Conservation (phyloP, 35 echinoderm and acorn worm species). For the Hemicentrotus pulcherrimus region DNA sequence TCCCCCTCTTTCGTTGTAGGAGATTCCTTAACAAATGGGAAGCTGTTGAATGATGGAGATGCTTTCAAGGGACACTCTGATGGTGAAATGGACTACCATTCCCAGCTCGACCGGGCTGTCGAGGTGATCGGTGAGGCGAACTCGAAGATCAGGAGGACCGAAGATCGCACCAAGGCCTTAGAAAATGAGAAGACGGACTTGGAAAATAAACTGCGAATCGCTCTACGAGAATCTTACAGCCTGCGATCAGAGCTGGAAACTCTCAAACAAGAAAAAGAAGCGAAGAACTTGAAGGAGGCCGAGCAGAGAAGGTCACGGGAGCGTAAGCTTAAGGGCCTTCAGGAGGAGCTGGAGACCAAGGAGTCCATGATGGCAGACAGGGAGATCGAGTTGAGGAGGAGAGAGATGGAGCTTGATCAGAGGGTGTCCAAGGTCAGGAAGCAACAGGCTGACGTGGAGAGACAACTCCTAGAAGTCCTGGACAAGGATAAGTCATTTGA, state of each 20-base stretch:
- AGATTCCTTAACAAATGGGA: neutral
- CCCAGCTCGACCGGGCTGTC: slow-evolving; percentile 53
- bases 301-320: slow-evolving; percentile 1
- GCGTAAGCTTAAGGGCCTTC: neutral
- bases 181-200: slow-evolving; percentile 48
- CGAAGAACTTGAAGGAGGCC: neutral
- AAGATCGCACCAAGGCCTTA: slow-evolving; percentile 31
- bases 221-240: slow-evolving; percentile 20
- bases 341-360: slow-evolving; percentile 52
- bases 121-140: slow-evolving; percentile 59
- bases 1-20: neutral
- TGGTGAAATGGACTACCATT: neutral
- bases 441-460: slow-evolving; percentile 41
- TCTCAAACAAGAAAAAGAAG: slow-evolving; percentile 7
- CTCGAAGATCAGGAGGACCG: slow-evolving; percentile 32
- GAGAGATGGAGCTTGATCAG: slow-evolving; percentile 33
- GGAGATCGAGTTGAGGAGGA: slow-evolving; percentile 33
- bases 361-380: slow-evolving; percentile 40
- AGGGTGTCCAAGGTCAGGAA: neutral
- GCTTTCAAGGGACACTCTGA: neutral
- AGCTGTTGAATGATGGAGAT: slow-evolving; percentile 2
- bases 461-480: neutral
- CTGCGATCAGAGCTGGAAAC: slow-evolving; percentile 29
- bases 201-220: neutral
- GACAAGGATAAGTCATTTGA: slow-evolving; percentile 19